A percentile compares a stretch with the other conserved stretches of the same genome.
These are phyloP conservation scores for Crossocerus cetratus DNA, from an alignment of 2,888 invertebrate species.

Conservation along the genomic window DNA sequence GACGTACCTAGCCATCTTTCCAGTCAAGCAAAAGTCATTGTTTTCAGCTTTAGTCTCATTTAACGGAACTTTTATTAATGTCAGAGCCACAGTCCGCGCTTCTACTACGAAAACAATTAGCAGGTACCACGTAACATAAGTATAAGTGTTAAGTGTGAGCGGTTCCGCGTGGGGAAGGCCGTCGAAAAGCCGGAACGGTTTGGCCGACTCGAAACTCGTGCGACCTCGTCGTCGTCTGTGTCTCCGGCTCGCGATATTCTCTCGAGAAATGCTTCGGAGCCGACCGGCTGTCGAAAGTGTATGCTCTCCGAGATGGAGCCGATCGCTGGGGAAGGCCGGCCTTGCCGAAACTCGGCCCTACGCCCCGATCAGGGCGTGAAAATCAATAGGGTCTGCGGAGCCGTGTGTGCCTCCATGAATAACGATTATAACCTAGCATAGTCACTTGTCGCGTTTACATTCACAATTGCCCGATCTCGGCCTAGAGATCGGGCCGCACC, in stretches of 20 bases:
- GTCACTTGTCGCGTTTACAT: slow-evolving; percentile 42
- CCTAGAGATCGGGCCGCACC: neutral
- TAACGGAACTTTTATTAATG: slow-evolving; percentile 92
- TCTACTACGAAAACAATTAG: slow-evolving; percentile 96
- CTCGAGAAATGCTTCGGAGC: too few relatives aligned
- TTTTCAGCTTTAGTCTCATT: slow-evolving; percentile 85
- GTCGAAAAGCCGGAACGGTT: slow-evolving; percentile 67
- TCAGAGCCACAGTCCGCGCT: slow-evolving; percentile 97
- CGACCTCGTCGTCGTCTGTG: slow-evolving; percentile 69
- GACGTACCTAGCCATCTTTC: slow-evolving; percentile 84
- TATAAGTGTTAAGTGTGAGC: slow-evolving; percentile 55
- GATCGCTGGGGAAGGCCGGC: slow-evolving; percentile 3
- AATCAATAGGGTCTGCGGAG: slow-evolving; percentile 72
- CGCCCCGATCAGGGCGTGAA: slow-evolving; percentile 71
- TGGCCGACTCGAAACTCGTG: slow-evolving; percentile 74
- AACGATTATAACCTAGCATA: slow-evolving; percentile 67
- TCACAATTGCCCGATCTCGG: too few relatives aligned
- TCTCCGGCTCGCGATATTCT: slow-evolving; percentile 12
- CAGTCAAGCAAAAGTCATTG: slow-evolving; percentile 83
- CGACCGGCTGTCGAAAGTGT: too few relatives aligned
- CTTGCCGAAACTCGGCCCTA: slow-evolving; percentile 43
- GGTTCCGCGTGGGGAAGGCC: slow-evolving; percentile 32
- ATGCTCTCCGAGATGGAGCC: too few relatives aligned
- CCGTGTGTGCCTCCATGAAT: slow-evolving; percentile 62
- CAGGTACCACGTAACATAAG: slow-evolving; percentile 81